Conservation (phyloP, 2,888 invertebrate genomes). For the Tenthredo notha region DNA sequence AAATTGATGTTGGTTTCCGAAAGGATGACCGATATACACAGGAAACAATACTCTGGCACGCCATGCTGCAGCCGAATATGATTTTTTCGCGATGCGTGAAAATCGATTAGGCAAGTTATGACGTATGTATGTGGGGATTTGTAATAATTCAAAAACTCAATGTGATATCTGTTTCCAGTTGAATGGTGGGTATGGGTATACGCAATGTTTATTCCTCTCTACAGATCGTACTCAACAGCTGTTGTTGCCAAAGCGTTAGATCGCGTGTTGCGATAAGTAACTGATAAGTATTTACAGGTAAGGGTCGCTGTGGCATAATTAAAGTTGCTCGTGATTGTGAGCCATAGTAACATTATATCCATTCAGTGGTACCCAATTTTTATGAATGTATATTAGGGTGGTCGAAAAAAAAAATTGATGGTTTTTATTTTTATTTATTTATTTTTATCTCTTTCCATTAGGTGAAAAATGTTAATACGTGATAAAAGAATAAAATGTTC, state of each 20-base stretch:
- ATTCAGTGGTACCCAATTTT: conserved; percentile 20
- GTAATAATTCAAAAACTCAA: background rate
- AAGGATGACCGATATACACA: background rate
- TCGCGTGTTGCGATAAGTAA: conserved; percentile 26
- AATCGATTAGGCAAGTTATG: background rate
- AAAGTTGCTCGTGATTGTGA: background rate
- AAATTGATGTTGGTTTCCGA: background rate
- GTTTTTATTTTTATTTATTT: too few relatives aligned
- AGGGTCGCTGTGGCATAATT: background rate
- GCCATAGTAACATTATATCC: background rate
- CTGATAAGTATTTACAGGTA: conserved; percentile 4
- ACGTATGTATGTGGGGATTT: background rate
- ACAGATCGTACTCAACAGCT: background rate
- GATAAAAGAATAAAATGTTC: too few relatives aligned
- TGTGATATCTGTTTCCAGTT: background rate
- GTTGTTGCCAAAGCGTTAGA: conserved; percentile 23
- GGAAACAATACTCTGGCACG: background rate
- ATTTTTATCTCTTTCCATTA: too few relatives aligned
- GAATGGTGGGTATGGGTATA: background rate
- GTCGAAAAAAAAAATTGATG: too few relatives aligned
- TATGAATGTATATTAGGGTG: background rate
- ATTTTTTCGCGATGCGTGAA: conserved; percentile 3
- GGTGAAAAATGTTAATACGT: too few relatives aligned
- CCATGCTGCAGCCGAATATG: background rate
- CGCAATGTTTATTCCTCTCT: conserved; percentile 6